phyloP scores from a whole-genome alignment of 64 coral and sea anemone genomes.

The Exaiptasia diaphana region DNA sequence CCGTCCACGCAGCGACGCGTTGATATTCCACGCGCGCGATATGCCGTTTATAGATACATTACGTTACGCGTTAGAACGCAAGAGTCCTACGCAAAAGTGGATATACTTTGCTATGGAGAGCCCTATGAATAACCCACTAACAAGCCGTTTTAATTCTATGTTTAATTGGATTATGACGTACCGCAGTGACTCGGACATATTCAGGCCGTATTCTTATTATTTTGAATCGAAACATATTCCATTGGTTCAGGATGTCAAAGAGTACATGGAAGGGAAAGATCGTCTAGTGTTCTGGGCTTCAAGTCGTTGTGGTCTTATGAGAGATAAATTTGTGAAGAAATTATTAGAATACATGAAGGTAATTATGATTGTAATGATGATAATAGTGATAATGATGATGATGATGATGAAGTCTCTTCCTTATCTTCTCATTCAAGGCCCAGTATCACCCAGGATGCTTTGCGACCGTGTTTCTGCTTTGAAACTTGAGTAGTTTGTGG shows the following conservation, averaged over 20 bases:
- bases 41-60: not conserved
- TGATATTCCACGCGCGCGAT: conserved; percentile 26
- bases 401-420: too few species aligned
- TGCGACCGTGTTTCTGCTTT: too few species aligned
- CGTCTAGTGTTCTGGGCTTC: conserved; percentile 6
- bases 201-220: conserved; percentile 37
- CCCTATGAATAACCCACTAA: not conserved
- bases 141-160: not conserved
- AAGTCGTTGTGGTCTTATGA: not conserved
- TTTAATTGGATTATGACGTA: conserved; percentile 82
- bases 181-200: conserved; percentile 50
- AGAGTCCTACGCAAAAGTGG: conserved; percentile 8
- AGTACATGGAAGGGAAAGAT: conserved; percentile 40
- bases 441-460: too few species aligned
- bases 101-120: conserved; percentile 22
- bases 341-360: not conserved
- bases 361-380: too few species aligned
- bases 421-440: too few species aligned
- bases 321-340: not conserved
- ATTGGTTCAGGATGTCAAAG: not conserved
- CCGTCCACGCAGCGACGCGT: not conserved
- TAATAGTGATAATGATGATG: too few species aligned
- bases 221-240: not conserved
- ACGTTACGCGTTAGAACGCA: not conserved
- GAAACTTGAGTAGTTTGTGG: too few species aligned